Evolutionary conservation across 1,140 invertebrate genomes (phyloP).

Genomic region (Diuraphis noxia): DNA sequence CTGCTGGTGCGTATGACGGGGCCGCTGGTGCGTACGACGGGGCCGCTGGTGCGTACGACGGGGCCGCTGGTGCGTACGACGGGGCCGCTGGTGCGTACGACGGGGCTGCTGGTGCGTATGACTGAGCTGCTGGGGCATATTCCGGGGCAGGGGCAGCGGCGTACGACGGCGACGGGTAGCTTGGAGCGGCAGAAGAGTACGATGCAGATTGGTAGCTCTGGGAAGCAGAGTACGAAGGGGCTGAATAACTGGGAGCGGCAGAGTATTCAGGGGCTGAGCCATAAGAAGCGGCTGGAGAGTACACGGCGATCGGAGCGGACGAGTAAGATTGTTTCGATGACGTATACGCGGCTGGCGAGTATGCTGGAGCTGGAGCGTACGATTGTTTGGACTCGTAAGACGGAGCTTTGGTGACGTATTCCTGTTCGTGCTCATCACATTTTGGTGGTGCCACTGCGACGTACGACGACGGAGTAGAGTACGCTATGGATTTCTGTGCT

Average conservation of each 20-base stretch:
- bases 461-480: constrained; percentile 24
- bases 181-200: neutral
- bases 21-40: too few relatives aligned
- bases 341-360: neutral
- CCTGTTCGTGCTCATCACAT: constrained; percentile 38
- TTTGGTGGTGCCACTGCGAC: neutral
- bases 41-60: constrained; percentile 18
- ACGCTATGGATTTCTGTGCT: constrained; percentile 1
- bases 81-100: constrained; percentile 46
- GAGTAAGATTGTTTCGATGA: constrained; percentile 40
- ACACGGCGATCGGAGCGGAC: constrained; percentile 31
- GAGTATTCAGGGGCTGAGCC: neutral
- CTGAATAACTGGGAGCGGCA: neutral
- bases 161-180: neutral
- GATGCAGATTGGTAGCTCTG: neutral
- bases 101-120: neutral
- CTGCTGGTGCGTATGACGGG: too few relatives aligned
- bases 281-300: neutral
- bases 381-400: constrained; percentile 40
- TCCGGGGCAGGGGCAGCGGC: neutral
- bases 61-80: neutral
- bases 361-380: constrained; percentile 7
- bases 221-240: neutral
- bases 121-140: neutral
- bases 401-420: constrained; percentile 33